Percentiles rank a stretch among this genome's conserved stretches.
Conservation (phyloP, 2,888 invertebrate species). For the Eumacrocentrus americanus region DNA sequence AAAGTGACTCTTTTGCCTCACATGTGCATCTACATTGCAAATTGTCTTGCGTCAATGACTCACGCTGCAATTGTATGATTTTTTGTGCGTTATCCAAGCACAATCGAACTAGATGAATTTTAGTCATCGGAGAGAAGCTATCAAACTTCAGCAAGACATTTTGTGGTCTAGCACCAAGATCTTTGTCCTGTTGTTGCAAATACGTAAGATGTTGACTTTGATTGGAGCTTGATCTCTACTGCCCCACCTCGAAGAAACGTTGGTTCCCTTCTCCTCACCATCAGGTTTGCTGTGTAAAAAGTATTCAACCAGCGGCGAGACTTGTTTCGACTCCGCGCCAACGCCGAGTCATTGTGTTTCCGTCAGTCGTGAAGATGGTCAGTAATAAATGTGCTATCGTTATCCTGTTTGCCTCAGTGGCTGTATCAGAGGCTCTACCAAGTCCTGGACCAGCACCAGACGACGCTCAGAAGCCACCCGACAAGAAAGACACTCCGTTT, state of each 20-base stretch:
- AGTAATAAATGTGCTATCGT: slow-evolving; percentile 5
- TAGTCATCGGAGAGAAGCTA: no score
- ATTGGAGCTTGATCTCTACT: slow-evolving; percentile 2
- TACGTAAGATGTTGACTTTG: background rate
- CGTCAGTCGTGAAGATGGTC: slow-evolving; percentile 3
- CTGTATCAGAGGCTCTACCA: background rate
- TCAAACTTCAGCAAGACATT: no score
- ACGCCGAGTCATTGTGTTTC: slow-evolving; percentile 20
- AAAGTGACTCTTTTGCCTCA: background rate
- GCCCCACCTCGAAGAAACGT: slow-evolving; percentile 5
- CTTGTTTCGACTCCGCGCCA: slow-evolving; percentile 1
- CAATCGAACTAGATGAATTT: no score
- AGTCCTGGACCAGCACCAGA: background rate
- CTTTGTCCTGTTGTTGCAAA: no score
- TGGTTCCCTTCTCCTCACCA: slow-evolving; percentile 15
- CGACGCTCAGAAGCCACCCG: background rate
- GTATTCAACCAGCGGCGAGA: background rate
- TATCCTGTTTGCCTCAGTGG: background rate
- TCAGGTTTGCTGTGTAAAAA: background rate
- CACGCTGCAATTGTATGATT: background rate
- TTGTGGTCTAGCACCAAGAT: no score
- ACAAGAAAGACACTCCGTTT: slow-evolving; percentile 8
- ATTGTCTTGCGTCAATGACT: slow-evolving; percentile 8
- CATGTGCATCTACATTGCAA: slow-evolving; percentile 5
- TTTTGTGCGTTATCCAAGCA: no score